A percentile compares a stretch with the other conserved stretches of the same genome.
phyloP scores from a whole-genome alignment of 2,797 vertebrate species.

The Microctenopoma steveboyesi region DNA sequence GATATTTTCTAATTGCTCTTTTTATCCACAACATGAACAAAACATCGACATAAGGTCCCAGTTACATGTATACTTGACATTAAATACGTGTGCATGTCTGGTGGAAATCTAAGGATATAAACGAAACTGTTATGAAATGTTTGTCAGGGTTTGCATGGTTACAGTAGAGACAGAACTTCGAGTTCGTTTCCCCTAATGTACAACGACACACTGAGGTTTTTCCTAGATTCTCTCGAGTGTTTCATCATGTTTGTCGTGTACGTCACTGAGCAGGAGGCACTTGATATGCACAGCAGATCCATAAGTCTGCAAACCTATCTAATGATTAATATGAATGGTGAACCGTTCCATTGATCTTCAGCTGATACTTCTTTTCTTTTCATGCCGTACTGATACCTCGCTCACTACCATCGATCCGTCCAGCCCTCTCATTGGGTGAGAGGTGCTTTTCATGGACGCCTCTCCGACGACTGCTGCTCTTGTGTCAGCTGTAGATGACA shows the following conservation, averaged over 20 bases:
- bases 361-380: conserved; percentile 1
- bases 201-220: background rate
- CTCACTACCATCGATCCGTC: background rate
- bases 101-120: too few relatives aligned
- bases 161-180: background rate
- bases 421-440: conserved; percentile 12
- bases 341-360: conserved; percentile 4
- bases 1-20: too few relatives aligned
- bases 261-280: background rate
- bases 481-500: conserved; percentile 44
- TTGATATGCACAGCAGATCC: background rate
- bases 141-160: too few relatives aligned
- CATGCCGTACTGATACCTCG: background rate
- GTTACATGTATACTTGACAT: too few relatives aligned
- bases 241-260: background rate
- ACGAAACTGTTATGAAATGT: too few relatives aligned
- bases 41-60: too few relatives aligned
- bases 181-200: background rate
- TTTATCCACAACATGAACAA: too few relatives aligned
- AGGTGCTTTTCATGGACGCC: conserved; percentile 23
- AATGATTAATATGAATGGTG: conserved; percentile 6
- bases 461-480: conserved; percentile 28
- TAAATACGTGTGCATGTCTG: too few relatives aligned
- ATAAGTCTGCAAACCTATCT: background rate
- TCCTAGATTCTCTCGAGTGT: background rate